Conservation (phyloP, 2,797 vertebrate genomes). For the Myripristis murdjan region DNA sequence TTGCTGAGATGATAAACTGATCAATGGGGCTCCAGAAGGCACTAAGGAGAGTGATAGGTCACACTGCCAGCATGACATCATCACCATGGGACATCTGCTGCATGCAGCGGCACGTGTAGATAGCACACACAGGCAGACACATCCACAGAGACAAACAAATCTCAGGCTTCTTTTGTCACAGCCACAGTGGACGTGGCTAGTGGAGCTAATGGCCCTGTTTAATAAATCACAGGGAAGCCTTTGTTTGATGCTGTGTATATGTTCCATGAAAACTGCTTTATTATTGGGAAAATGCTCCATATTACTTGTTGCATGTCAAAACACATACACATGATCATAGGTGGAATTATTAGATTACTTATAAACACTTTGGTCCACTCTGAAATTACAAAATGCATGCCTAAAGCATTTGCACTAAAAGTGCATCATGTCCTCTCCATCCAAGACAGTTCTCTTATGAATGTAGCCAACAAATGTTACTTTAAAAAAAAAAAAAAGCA, state of each 20-base stretch:
- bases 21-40: constrained; percentile 41
- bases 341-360: too few relatives aligned
- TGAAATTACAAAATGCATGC: too few relatives aligned
- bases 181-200: constrained; percentile 14
- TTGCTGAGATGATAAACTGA: constrained; percentile 64
- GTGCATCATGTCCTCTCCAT: too few relatives aligned
- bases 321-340: background rate
- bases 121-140: background rate
- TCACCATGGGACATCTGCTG: background rate
- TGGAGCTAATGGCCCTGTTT: too few relatives aligned
- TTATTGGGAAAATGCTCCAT: background rate
- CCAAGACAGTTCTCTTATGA: too few relatives aligned
- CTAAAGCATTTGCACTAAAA: too few relatives aligned
- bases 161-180: constrained; percentile 30
- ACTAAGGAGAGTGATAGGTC: constrained; percentile 29
- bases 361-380: too few relatives aligned
- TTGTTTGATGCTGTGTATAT: background rate
- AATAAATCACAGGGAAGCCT: too few relatives aligned
- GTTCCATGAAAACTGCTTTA: background rate
- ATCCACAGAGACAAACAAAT: background rate
- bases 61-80: constrained; percentile 48
- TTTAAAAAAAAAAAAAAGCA: too few relatives aligned
- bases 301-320: background rate
- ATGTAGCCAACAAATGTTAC: too few relatives aligned
- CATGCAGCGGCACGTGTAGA: background rate